Conservation (phyloP, 1,140 invertebrate species). For the Drosophila nigrodunni region DNA sequence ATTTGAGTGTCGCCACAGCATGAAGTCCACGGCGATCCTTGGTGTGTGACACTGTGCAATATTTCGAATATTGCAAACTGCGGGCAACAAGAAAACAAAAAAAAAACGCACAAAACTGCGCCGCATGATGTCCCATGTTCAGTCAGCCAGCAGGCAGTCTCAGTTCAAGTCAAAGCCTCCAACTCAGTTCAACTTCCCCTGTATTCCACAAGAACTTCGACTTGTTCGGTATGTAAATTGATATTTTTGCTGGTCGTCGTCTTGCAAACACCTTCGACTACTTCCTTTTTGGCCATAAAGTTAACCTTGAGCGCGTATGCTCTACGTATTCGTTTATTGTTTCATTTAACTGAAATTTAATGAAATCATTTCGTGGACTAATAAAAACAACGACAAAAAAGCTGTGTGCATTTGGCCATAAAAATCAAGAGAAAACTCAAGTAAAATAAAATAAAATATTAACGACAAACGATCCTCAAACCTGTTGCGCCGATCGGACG, state of each 20-base stretch:
- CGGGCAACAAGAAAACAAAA: slow-evolving; percentile 36
- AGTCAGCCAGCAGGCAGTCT: slow-evolving; percentile 40
- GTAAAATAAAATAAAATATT: slow-evolving; percentile 65
- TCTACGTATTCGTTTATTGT: slow-evolving; percentile 44
- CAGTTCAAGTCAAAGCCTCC: slow-evolving; percentile 14
- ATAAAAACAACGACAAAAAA: slow-evolving; percentile 39
- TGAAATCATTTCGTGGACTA: slow-evolving; percentile 71
- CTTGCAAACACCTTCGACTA: slow-evolving; percentile 58
- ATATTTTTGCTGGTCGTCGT: slow-evolving; percentile 58
- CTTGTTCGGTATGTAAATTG: slow-evolving; percentile 70
- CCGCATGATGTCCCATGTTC: slow-evolving; percentile 67
- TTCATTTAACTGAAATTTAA: slow-evolving; percentile 69
- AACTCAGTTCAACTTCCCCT: background rate
- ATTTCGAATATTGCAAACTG: slow-evolving; percentile 76
- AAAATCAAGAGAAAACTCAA: slow-evolving; percentile 16
- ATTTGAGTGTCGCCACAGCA: slow-evolving; percentile 78
- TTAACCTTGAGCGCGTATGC: slow-evolving; percentile 74
- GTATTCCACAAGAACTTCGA: too few relatives aligned
- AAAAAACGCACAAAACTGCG: slow-evolving; percentile 34
- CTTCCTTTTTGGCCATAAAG: slow-evolving; percentile 44
- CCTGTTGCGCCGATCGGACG: slow-evolving; percentile 45
- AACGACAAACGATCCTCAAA: slow-evolving; percentile 58
- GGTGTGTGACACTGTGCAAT: slow-evolving; percentile 75
- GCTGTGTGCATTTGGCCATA: slow-evolving; percentile 31
- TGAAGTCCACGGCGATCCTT: slow-evolving; percentile 41